Evolutionary conservation across 2,888 invertebrate genomes (phyloP).

Genomic region (Parasteatoda lunata): DNA sequence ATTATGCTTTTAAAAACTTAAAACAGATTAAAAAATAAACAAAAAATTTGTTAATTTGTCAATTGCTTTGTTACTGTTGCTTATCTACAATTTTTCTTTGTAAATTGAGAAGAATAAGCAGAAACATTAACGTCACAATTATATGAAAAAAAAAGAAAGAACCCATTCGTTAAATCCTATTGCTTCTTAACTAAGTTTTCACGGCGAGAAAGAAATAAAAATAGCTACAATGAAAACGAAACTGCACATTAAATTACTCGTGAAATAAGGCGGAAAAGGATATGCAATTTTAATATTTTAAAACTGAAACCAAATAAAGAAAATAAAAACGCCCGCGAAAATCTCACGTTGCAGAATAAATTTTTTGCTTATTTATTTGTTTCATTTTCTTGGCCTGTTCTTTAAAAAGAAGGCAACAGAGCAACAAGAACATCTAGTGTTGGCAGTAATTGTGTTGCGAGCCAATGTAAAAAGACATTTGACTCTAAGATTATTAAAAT

Average conservation of each 20-base stretch:
- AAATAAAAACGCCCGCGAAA: neutral
- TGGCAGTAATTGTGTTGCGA: constrained; percentile 51
- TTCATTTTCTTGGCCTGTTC: neutral
- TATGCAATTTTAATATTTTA: constrained; percentile 60
- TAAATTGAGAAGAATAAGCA: too few relatives aligned
- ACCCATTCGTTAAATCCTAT: neutral
- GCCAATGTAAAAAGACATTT: constrained; percentile 48
- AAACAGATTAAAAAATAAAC: too few relatives aligned
- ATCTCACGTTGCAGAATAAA: neutral
- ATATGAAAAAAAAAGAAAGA: constrained; percentile 7
- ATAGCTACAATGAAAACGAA: constrained; percentile 35
- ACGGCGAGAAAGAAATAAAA: constrained; percentile 5
- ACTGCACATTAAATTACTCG: constrained; percentile 38
- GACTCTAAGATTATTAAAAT: constrained; percentile 65
- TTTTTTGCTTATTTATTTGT: neutral
- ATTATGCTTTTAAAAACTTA: too few relatives aligned
- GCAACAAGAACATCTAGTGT: constrained; percentile 29
- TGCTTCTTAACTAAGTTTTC: neutral
- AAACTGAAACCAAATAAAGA: constrained; percentile 44
- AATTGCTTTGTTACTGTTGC: too few relatives aligned
- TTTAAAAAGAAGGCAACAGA: constrained; percentile 1
- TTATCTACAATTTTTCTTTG: too few relatives aligned
- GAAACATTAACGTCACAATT: neutral
- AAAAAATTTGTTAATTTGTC: too few relatives aligned
- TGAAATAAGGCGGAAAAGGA: constrained; percentile 25